These are phyloP conservation scores for Ophion ventricosus DNA, from an alignment of 2,888 invertebrate species.

Conservation along the genomic window DNA sequence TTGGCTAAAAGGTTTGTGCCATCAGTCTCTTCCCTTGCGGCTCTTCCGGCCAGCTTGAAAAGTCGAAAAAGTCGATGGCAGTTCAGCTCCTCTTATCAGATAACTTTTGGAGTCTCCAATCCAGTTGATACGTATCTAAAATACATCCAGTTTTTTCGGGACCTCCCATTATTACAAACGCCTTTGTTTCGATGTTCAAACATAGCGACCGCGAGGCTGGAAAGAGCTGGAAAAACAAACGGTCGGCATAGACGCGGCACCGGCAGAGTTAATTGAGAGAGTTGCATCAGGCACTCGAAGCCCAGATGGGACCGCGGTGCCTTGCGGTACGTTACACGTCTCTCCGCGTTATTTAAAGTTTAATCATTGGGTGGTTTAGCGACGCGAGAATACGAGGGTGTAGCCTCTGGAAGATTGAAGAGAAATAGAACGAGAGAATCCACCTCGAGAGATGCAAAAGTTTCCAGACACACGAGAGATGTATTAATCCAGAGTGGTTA, in stretches of 20 bases:
- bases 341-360: conserved; percentile 74
- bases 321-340: neutral
- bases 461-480: conserved; percentile 28
- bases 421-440: conserved; percentile 26
- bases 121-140: too few relatives aligned
- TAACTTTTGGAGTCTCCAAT: too few relatives aligned
- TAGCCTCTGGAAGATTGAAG: neutral
- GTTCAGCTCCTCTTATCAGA: conserved; percentile 30
- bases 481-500: conserved; percentile 18
- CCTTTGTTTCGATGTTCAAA: too few relatives aligned
- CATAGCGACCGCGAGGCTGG: too few relatives aligned
- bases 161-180: too few relatives aligned
- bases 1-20: conserved; percentile 81
- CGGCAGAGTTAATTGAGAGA: neutral
- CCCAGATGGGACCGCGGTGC: conserved; percentile 69
- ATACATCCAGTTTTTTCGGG: too few relatives aligned
- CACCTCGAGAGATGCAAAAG: conserved; percentile 41
- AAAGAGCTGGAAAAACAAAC: too few relatives aligned
- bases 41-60: conserved; percentile 53
- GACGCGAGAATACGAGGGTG: conserved; percentile 11
- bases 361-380: conserved; percentile 74
- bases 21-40: conserved; percentile 75
- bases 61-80: conserved; percentile 60
- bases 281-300: conserved; percentile 74
- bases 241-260: too few relatives aligned